Evolutionary conservation across 2,797 vertebrate species (phyloP), one percentile per base, ranked within the genome.

Genomic region (Furcifer pardalis): DNA sequence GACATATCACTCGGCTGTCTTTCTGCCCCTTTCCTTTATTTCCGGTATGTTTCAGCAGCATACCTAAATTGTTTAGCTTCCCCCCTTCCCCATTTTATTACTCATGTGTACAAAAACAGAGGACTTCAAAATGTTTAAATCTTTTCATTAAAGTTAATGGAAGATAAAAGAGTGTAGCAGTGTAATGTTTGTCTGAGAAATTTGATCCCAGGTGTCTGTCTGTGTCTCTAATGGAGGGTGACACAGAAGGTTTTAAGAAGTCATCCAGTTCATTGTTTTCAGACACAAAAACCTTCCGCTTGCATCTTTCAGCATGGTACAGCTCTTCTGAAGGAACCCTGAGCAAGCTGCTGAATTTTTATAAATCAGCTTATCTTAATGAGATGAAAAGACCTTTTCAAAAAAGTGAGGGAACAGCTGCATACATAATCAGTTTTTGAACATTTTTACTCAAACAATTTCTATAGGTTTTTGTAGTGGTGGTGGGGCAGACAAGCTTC

Each of bases 281-380:
- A 63, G 94, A 96, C 95, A 98, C 97, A 98, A 97, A 97, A 97
- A 92, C 96, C 95, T 97, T 98, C 97, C 81, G 92, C 92, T 91
- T 92, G 95, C 93, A 89, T 95, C 97, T 97, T 97, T 97, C 95
- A 96, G 93, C 97, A 94, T 94, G 91, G 86, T 92, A 93, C 91
- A 87, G 91, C 87, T 91, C 93, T 95, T 96, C 94, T 95, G 91
- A 95, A 91, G 91, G 87, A 93, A 90, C 94, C 96, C 90, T 95
- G 94, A 95, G 91, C 95, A 97, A 96, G 97, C 95, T 96, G 95
- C 95, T 95, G 96, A 96, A 97, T 98, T 98, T 97, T 97, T 97
- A 98, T 98, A 98, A 97, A 98, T 98, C 97, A 98, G 97, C 97
- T 98, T 97, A 97, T 95, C 96, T 95, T 98, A 99, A 98, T 98